Percentiles rank a stretch among this genome's conserved stretches.
Conservation (phyloP, 2,888 invertebrate species). For the Cyrtodaria siliqua region DNA sequence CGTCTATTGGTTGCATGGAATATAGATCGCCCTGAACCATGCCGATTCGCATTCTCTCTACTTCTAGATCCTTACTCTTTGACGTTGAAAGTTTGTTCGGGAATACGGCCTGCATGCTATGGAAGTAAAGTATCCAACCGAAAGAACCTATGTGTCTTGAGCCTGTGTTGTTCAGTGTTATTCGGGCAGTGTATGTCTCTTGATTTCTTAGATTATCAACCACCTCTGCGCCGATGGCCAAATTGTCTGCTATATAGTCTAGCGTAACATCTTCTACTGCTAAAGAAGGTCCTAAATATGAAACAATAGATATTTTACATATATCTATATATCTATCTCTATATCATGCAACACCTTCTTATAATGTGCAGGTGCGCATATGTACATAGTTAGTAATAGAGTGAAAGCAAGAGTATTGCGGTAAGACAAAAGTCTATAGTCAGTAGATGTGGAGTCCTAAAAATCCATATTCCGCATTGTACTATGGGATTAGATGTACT, state of each 20-base stretch:
- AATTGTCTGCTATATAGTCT: slow-evolving; percentile 39
- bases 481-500: too few relatives aligned
- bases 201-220: slow-evolving; percentile 55
- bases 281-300: too few relatives aligned
- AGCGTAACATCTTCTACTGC: too few relatives aligned
- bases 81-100: slow-evolving; percentile 64
- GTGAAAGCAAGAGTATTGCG: too few relatives aligned
- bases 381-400: too few relatives aligned
- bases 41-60: slow-evolving; percentile 58
- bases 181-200: slow-evolving; percentile 32
- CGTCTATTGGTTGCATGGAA: slow-evolving; percentile 59
- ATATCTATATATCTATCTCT: too few relatives aligned
- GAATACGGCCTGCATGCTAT: slow-evolving; percentile 73
- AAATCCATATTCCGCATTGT: too few relatives aligned
- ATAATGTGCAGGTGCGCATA: too few relatives aligned
- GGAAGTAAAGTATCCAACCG: slow-evolving; percentile 76
- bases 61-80: slow-evolving; percentile 23
- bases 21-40: slow-evolving; percentile 69
- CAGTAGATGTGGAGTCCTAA: too few relatives aligned
- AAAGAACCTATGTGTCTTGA: slow-evolving; percentile 23
- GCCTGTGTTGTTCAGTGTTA: slow-evolving; percentile 55
- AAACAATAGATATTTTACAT: too few relatives aligned
- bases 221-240: slow-evolving; percentile 45
- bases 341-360: too few relatives aligned
- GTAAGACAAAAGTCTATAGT: too few relatives aligned